These are phyloP conservation scores for Leptinotarsa haldemani DNA, from an alignment of 2,888 invertebrate genomes.

Conservation along the genomic window DNA sequence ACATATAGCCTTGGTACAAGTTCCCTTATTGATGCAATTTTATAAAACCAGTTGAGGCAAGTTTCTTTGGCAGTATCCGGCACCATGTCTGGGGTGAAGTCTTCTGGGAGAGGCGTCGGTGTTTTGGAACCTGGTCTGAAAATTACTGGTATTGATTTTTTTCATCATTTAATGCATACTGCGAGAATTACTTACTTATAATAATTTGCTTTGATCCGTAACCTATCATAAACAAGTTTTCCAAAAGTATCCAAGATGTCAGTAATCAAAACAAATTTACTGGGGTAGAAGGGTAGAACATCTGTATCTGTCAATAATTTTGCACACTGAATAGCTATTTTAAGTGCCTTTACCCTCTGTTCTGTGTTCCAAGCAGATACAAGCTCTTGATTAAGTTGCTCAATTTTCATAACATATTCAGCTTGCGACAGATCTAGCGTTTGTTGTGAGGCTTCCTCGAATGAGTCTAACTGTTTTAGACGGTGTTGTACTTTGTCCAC, in stretches of 20 bases:
- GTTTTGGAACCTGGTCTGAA: constrained; percentile 69
- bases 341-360: constrained; percentile 93
- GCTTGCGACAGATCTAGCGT: constrained; percentile 89
- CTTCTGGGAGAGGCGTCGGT: constrained; percentile 69
- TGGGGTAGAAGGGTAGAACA: constrained; percentile 95
- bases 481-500: constrained; percentile 91
- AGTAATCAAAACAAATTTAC: constrained; percentile 96
- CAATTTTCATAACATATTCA: constrained; percentile 84
- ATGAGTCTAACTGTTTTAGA: constrained; percentile 93
- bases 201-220: constrained; percentile 80
- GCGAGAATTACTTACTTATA: constrained; percentile 52
- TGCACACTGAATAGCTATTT: constrained; percentile 97
- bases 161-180: not conserved
- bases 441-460: constrained; percentile 89
- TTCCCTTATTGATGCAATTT: constrained; percentile 97
- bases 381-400: constrained; percentile 91
- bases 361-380: constrained; percentile 94
- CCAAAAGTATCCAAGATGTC: constrained; percentile 97
- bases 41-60: constrained; percentile 98
- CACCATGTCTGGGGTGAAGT: constrained; percentile 83
- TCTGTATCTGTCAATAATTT: constrained; percentile 90
- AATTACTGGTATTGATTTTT: constrained; percentile 31
- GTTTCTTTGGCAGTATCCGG: constrained; percentile 93
- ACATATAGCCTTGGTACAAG: constrained; percentile 93
- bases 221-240: constrained; percentile 85